Evolutionary conservation across 2,888 invertebrate genomes (phyloP), one percentile per base, ranked within the genome.

Genomic region (Steinernema carpocapsae): DNA sequence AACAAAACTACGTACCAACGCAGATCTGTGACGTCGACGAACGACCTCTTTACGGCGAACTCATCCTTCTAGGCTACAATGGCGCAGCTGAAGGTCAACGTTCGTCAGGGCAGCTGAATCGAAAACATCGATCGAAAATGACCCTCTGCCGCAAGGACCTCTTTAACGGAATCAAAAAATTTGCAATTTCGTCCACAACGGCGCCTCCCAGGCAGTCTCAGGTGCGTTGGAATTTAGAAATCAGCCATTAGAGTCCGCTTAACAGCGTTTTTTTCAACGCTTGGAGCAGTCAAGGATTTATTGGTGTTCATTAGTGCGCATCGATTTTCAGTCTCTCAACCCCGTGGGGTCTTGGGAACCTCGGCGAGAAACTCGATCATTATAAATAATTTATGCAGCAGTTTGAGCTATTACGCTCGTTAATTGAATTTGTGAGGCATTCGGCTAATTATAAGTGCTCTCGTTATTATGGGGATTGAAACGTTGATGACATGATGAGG

Each of bases 81-180:
- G 76, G 73, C 45, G 70, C 45, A 26, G 46, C 48, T 10, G 71
- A 72, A 37, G 51, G 64, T 22, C 46, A 70, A 7, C 45, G 74
- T 12, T 26, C 45, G n/a, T 83, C 82, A 70, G 84, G 83, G 1
- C 74, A 77, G 22, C 64, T 76, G 19, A 83, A 85, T 42, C 81
- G 85, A 32, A 76, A 80, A 46, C 84, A 86, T 74, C 75, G 83
- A 12, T 84, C 85, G 7, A 86, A 86, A 73, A 84, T 84, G 80
- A 74, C 77, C 12, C 74, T 86, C 22, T 70, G 77, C 32, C 75
- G 80, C 17, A 77, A 83, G 29, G 78, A 80, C 45, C 70, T 76
- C 12, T 77, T 82, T 7, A 86, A 86, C 72, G 86, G 86, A 46
- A 83, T 86, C 46, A 83, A 85, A 72, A 86, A 87, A 75, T 79